phyloP scores from a whole-genome alignment of 2,797 vertebrate species.

The Sparidentex hasta region DNA sequence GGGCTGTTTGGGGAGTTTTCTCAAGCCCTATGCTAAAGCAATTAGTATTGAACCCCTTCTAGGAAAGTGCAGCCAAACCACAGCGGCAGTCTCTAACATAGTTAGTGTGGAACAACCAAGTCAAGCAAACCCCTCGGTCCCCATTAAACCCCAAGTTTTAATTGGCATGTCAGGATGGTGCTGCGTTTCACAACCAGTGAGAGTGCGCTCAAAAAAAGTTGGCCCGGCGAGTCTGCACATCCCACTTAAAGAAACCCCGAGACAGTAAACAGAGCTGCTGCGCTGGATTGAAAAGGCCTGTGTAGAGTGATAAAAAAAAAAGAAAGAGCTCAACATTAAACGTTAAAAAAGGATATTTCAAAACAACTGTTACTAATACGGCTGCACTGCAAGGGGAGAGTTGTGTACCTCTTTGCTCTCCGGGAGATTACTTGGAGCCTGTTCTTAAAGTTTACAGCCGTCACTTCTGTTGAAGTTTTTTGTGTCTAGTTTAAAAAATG shows the following conservation, averaged over 20 bases:
- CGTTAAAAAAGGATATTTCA: constrained; percentile 31
- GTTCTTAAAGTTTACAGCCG: constrained; percentile 8
- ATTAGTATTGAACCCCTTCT: constrained; percentile 86
- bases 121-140: constrained; percentile 68
- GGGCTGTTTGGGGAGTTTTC: constrained; percentile 81
- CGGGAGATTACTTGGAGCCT: background rate
- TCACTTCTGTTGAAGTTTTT: background rate
- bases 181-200: constrained; percentile 54
- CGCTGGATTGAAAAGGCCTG: constrained; percentile 28
- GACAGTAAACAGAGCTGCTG: constrained; percentile 58
- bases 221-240: constrained; percentile 42
- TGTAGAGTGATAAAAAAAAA: constrained; percentile 39
- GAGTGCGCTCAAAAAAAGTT: constrained; percentile 36
- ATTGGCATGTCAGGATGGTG: constrained; percentile 75
- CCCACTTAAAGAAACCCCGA: constrained; percentile 57
- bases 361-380: constrained; percentile 16
- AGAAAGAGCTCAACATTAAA: constrained; percentile 19
- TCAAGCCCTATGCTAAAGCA: constrained; percentile 82
- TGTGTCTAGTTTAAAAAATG: background rate
- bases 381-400: constrained; percentile 9
- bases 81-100: constrained; percentile 72
- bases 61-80: constrained; percentile 78
- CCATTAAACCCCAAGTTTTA: constrained; percentile 80
- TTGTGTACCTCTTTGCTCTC: constrained; percentile 5
- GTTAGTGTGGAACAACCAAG: constrained; percentile 79